Conservation (phyloP, 1,140 invertebrate genomes). For the Philopotamus ludificatus region DNA sequence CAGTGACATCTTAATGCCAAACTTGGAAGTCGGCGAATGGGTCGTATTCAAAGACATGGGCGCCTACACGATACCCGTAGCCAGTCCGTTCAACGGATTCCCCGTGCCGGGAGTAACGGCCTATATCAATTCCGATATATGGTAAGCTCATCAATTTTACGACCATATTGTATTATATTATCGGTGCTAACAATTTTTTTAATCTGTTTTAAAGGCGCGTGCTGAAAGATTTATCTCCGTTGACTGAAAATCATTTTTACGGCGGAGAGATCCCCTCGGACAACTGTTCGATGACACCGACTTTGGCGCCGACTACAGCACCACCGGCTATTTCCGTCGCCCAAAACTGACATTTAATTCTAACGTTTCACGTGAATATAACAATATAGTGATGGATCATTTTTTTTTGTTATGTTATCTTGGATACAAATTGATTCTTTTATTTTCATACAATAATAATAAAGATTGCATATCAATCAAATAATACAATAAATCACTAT, state of each 20-base stretch:
- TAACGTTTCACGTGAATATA: no score
- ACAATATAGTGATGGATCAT: no score
- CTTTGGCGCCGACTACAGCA: constrained; percentile 20
- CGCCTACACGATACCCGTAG: constrained; percentile 88
- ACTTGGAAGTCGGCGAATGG: constrained; percentile 79
- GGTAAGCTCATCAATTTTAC: constrained; percentile 45
- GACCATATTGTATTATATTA: neutral
- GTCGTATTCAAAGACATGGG: constrained; percentile 90
- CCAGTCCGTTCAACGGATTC: constrained; percentile 90
- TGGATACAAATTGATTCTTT: no score
- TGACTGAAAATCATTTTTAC: constrained; percentile 45
- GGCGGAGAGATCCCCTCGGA: constrained; percentile 34
- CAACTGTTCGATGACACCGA: constrained; percentile 18
- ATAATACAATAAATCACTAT: no score
- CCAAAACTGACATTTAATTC: constrained; percentile 39
- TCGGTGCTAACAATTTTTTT: constrained; percentile 6
- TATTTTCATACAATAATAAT: no score
- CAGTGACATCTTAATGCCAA: constrained; percentile 67
- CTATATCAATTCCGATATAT: constrained; percentile 44
- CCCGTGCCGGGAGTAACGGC: constrained; percentile 52
- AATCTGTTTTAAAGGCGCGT: constrained; percentile 41
- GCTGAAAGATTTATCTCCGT: constrained; percentile 48
- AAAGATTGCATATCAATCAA: no score
- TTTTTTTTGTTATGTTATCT: no score
- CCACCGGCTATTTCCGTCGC: constrained; percentile 31